Percentiles rank a stretch among this genome's conserved stretches.
phyloP scores from a whole-genome alignment of 2,888 invertebrate species.

The Cephus spinipes region DNA sequence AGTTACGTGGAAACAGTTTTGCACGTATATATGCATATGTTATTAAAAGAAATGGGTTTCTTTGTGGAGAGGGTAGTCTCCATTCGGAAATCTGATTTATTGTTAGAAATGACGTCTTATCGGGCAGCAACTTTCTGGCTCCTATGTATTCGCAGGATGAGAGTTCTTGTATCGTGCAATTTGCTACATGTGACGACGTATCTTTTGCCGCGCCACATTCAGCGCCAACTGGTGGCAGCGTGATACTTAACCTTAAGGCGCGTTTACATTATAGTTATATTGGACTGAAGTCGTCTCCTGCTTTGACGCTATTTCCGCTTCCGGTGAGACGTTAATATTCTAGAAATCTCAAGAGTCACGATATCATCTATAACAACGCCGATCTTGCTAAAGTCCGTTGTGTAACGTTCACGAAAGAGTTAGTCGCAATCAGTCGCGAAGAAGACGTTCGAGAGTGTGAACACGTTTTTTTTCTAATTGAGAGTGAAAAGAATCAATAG shows the following conservation, averaged over 20 bases:
- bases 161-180: neutral
- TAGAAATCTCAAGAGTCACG: neutral
- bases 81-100: too few species aligned
- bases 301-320: neutral
- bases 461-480: slow-evolving; percentile 23
- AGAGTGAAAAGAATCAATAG: slow-evolving; percentile 23
- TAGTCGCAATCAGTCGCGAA: slow-evolving; percentile 43
- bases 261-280: neutral
- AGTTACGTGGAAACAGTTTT: too few species aligned
- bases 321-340: neutral
- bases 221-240: neutral
- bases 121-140: too few species aligned
- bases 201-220: neutral
- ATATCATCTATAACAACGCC: neutral
- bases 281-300: neutral
- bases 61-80: too few species aligned
- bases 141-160: too few species aligned
- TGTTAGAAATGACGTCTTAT: too few species aligned
- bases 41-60: too few species aligned
- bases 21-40: too few species aligned
- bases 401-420: slow-evolving; percentile 4
- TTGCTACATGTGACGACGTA: neutral
- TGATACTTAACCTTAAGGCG: neutral
- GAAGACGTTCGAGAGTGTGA: slow-evolving; percentile 25
- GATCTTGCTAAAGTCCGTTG: neutral